These are phyloP conservation scores for Stichopus horrens DNA, from an alignment of 53 echinoderm and acorn worm species.

Conservation along the genomic window DNA sequence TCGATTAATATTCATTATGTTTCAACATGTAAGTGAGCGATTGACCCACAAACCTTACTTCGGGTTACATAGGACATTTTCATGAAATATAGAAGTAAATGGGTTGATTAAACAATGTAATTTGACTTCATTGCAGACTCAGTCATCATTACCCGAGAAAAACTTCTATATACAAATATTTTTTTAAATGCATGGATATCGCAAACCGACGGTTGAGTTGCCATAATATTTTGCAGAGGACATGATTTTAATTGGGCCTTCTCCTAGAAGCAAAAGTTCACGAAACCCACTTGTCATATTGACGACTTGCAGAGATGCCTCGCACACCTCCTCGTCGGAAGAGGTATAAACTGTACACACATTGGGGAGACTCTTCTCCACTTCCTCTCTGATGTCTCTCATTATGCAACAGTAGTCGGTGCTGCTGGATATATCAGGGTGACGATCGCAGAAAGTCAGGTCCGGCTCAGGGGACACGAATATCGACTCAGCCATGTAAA, in stretches of 20 bases:
- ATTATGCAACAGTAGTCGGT: not conserved
- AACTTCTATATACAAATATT: no score
- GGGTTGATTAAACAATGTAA: no score
- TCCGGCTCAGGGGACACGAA: not conserved
- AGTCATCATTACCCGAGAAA: no score
- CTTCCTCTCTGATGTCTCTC: not conserved
- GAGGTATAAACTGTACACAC: not conserved
- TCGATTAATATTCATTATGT: no score
- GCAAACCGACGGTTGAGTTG: not conserved
- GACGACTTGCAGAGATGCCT: not conserved
- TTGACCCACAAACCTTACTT: no score
- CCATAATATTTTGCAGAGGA: not conserved
- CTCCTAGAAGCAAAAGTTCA: not conserved
- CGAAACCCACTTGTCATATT: not conserved
- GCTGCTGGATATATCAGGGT: not conserved
- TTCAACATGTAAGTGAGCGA: no score
- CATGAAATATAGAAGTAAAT: no score
- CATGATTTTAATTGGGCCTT: not conserved
- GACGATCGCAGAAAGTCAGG: not conserved
- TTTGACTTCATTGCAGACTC: no score
- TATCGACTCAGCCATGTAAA: not conserved
- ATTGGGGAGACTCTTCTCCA: no score
- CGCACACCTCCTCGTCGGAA: not conserved
- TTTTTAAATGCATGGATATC: not conserved
- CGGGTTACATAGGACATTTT: no score